Conservation (phyloP, 2,888 invertebrate species). For the Ametastegia equiseti region DNA sequence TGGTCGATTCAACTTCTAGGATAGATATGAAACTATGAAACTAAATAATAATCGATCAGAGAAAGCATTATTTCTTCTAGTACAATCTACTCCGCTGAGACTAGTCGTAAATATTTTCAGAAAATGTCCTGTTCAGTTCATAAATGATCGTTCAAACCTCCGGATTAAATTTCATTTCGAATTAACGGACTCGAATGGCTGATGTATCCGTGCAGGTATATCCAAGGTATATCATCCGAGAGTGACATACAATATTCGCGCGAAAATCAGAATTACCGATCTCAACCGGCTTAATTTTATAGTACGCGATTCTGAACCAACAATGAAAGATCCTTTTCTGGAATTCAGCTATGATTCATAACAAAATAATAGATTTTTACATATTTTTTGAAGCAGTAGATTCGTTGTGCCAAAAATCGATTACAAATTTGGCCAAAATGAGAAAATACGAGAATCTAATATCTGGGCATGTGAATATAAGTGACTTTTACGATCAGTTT, state of each 20-base stretch:
- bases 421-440: not conserved
- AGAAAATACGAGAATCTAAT: not conserved
- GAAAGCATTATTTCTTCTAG: not conserved
- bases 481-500: slow-evolving; percentile 19
- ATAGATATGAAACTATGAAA: slow-evolving; percentile 16
- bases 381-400: too few species aligned
- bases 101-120: not conserved
- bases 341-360: too few species aligned
- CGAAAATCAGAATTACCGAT: not conserved
- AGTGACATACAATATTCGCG: not conserved
- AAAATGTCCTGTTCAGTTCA: not conserved
- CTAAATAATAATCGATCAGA: not conserved
- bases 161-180: not conserved
- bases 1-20: slow-evolving; percentile 12
- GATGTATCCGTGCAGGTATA: not conserved
- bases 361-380: too few species aligned
- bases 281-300: not conserved
- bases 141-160: not conserved
- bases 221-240: not conserved
- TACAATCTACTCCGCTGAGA: not conserved
- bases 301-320: not conserved
- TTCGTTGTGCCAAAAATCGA: too few species aligned
- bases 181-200: not conserved
- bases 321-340: too few species aligned
- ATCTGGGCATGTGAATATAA: slow-evolving; percentile 27